Base-by-base conservation (phyloP, 2,797 vertebrate genomes). In the Squalus acanthias region DNA sequence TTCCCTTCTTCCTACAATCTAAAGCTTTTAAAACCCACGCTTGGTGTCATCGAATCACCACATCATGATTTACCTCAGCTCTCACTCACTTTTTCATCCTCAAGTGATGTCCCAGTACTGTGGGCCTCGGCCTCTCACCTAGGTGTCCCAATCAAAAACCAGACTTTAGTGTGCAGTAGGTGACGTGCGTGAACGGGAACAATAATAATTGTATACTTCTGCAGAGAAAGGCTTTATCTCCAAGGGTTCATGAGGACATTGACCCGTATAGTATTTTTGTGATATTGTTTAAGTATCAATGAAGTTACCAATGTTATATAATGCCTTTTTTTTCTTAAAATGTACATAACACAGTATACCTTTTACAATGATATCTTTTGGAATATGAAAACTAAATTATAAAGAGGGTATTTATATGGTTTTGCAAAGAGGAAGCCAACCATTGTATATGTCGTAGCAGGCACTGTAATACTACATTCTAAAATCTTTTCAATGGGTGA, bases 311-410 rank as follows among this genome's bases (percentile, higher is more conserved):
- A 70, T 70, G 39, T 69, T 94, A 70, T 70, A 94, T 50, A 69
- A 94, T 39, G 17, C 92, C n/a, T 94, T 46, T 17, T 69, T 94
- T 94, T 70, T 94, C 65, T 69, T 94, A 94, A 46, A 63, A 70
- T 94, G 67, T 94, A 94, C 46, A 94, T 46, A 70, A 70, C 6
- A 67, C 65, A 4, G 22, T 94, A 67, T 15, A 46, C 63, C 17
- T 67, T 70, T 94, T 70, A 13, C 88, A 39, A 69, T 70, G 22
- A 46, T 94, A 70, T 94, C 92, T 94, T 94, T 94, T 94, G 92
- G 65, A 70, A 94, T 70, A 70, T 94, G 63, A 69, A 94, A 50
- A 94, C 7, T 94, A 69, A 94, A 70, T 69, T 70, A 24, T 69
- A 22, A 69, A 67, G 67, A 24, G n/a, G 65, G 65, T 70, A 46